Percentiles rank a stretch among this genome's conserved stretches.
phyloP scores from a whole-genome alignment of 2,888 invertebrate species.

The Plagodis dolabraria region DNA sequence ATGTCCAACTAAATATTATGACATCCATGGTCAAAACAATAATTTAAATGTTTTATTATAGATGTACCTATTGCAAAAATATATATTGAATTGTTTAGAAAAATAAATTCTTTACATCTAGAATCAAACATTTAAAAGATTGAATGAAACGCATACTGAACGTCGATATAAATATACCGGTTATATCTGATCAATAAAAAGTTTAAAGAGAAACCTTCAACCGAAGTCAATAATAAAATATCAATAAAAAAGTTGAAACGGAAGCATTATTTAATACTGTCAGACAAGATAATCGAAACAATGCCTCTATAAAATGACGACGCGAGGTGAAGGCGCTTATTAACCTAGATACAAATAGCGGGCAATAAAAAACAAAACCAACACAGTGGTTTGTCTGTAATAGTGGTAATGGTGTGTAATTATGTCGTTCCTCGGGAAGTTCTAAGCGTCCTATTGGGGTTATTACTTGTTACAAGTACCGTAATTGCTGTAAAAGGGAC shows the following conservation, averaged over 20 bases:
- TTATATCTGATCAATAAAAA: constrained; percentile 22
- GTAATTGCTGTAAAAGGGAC: constrained; percentile 52
- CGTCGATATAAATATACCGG: constrained; percentile 14
- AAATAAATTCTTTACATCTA: too few relatives aligned
- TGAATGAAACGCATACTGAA: constrained; percentile 2
- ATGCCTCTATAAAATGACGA: constrained; percentile 32
- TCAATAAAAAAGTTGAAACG: constrained; percentile 28
- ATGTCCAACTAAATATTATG: too few relatives aligned
- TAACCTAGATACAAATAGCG: constrained; percentile 45
- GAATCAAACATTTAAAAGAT: background rate
- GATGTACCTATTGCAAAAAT: too few relatives aligned
- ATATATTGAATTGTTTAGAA: too few relatives aligned
- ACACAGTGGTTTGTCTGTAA: constrained; percentile 51
- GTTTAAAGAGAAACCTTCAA: constrained; percentile 21
- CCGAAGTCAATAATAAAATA: constrained; percentile 20
- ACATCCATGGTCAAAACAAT: too few relatives aligned
- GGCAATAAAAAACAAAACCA: constrained; percentile 51
- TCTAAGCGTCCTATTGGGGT: constrained; percentile 63
- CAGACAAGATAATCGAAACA: constrained; percentile 32
- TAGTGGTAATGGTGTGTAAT: constrained; percentile 52
- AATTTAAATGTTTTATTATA: too few relatives aligned
- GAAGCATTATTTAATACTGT: constrained; percentile 26
- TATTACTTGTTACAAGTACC: constrained; percentile 39
- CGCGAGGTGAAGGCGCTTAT: constrained; percentile 42
- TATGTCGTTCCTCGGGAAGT: constrained; percentile 50